Conservation (phyloP, 2,888 invertebrate genomes). For the Notodonta dromedarius region DNA sequence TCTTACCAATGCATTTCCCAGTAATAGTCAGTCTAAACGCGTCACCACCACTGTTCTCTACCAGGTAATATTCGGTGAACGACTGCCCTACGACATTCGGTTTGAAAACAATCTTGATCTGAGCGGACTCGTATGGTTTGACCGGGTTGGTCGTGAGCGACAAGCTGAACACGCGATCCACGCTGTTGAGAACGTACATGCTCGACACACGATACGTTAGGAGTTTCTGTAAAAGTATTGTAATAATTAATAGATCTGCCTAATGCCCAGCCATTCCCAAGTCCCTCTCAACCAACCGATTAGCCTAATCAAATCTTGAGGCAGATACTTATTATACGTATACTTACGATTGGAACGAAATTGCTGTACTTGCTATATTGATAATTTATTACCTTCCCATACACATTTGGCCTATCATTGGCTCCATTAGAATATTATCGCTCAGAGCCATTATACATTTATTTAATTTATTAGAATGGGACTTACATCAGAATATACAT, state of each 20-base stretch:
- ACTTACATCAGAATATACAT: conserved; percentile 63
- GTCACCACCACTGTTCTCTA: conserved; percentile 67
- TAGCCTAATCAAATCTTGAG: no score
- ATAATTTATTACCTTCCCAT: no score
- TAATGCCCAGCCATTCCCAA: no score
- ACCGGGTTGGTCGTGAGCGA: conserved; percentile 57
- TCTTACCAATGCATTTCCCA: conserved; percentile 70
- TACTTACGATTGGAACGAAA: no score
- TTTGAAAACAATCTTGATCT: conserved; percentile 59
- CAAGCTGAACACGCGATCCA: conserved; percentile 71
- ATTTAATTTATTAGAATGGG: background rate
- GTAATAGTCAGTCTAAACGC: conserved; percentile 64
- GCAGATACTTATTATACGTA: no score
- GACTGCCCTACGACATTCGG: conserved; percentile 67
- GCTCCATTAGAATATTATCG: no score
- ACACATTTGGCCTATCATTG: no score
- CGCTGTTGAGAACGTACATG: conserved; percentile 63
- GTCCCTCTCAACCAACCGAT: no score
- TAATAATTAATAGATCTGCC: no score
- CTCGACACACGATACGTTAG: conserved; percentile 65
- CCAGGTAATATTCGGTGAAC: conserved; percentile 72
- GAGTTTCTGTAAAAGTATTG: conserved; percentile 42
- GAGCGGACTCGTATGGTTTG: conserved; percentile 53
- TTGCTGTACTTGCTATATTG: no score
- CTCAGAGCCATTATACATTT: background rate